Conservation (phyloP, 2,888 invertebrate genomes). For the Lingula anatina region DNA sequence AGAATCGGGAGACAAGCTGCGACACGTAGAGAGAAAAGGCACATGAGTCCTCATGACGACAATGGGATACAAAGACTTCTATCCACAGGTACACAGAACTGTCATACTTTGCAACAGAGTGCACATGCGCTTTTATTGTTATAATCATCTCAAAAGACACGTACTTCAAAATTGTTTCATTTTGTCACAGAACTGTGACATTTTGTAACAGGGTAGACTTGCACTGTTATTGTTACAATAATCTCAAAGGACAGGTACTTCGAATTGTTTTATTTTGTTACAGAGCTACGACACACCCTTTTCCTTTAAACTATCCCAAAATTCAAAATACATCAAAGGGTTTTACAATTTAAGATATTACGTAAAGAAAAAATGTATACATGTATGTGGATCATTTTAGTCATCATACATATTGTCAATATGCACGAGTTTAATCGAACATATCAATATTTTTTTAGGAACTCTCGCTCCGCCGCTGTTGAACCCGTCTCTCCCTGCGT, state of each 20-base stretch:
- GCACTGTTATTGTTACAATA: background rate
- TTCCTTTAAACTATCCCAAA: no score
- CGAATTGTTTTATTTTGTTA: background rate
- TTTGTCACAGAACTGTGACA: background rate
- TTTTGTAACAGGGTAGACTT: no score
- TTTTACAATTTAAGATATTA: no score
- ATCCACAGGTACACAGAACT: conserved; percentile 43
- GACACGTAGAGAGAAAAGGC: conserved; percentile 26
- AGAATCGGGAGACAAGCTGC: no score
- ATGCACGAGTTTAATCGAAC: no score
- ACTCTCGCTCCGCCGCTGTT: conserved; percentile 53
- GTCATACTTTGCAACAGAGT: no score
- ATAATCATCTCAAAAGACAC: background rate
- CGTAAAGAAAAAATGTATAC: no score
- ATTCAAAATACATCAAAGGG: no score
- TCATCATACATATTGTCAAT: no score
- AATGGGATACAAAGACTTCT: conserved; percentile 51
- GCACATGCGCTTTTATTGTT: background rate
- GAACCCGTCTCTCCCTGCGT: conserved; percentile 49
- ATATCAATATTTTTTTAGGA: no score
- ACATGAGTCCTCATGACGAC: conserved; percentile 54
- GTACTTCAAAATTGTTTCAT: conserved; percentile 8
- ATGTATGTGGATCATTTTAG: no score
- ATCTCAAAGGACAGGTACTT: background rate
- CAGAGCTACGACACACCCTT: no score